Conservation (phyloP, 2,888 invertebrate genomes). For the Xiphydria camelus region DNA sequence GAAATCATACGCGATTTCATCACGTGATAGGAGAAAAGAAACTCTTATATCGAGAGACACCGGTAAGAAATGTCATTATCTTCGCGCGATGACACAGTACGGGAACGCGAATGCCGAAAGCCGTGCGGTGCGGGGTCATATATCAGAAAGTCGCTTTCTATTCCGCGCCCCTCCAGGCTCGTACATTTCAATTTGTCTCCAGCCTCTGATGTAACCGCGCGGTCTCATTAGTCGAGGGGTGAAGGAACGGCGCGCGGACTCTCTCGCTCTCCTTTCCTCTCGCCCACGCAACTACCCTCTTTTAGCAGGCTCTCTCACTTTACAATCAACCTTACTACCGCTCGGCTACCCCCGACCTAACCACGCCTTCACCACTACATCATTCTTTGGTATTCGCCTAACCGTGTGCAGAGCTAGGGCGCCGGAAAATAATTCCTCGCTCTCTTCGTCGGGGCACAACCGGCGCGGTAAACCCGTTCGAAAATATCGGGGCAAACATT, state of each 20-base stretch:
- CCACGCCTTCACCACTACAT: constrained; percentile 7
- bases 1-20: too few relatives aligned
- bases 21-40: too few relatives aligned
- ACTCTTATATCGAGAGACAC: too few relatives aligned
- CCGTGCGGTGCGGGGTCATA: constrained; percentile 31
- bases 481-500: not conserved
- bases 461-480: not conserved
- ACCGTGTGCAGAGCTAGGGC: constrained; percentile 35
- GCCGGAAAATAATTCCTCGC: constrained; percentile 47
- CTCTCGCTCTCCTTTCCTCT: too few relatives aligned
- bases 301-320: constrained; percentile 30
- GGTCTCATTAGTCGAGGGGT: constrained; percentile 52
- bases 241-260: constrained; percentile 30
- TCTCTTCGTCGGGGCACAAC: constrained; percentile 11
- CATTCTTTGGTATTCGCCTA: constrained; percentile 29
- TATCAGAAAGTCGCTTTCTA: constrained; percentile 42
- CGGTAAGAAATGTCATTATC: too few relatives aligned
- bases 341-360: constrained; percentile 31
- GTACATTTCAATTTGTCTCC: constrained; percentile 56
- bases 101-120: constrained; percentile 11
- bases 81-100: too few relatives aligned
- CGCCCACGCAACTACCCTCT: constrained; percentile 23
- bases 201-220: constrained; percentile 54
- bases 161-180: constrained; percentile 43
- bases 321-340: constrained; percentile 51